These are phyloP conservation scores for Neelides sp. DNA, from an alignment of 1,140 invertebrate genomes.

Conservation along the genomic window DNA sequence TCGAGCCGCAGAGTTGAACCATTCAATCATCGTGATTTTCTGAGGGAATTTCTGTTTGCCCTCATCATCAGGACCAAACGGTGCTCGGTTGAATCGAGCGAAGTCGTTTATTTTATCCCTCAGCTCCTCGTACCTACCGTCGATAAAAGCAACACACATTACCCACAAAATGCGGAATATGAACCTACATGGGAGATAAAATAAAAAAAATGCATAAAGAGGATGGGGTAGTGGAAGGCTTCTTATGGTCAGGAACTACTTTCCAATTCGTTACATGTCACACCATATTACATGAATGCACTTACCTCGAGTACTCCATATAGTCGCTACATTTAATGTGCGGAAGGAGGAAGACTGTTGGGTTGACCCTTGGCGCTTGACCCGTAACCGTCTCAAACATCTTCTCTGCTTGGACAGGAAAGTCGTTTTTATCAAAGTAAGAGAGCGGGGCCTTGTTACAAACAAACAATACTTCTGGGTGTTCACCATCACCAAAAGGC, in stretches of 20 bases:
- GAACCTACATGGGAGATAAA: no score
- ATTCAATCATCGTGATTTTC: conserved; percentile 17
- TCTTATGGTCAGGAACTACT: no score
- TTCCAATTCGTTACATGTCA: no score
- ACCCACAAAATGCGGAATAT: no score
- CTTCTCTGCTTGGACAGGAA: conserved; percentile 5
- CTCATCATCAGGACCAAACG: conserved; percentile 3
- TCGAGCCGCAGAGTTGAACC: conserved; percentile 6
- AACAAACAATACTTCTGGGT: conserved; percentile 20
- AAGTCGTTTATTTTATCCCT: conserved; percentile 14
- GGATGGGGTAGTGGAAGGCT: no score
- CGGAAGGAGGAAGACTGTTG: conserved; percentile 15
- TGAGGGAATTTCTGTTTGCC: conserved; percentile 8
- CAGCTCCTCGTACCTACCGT: conserved; percentile 15
- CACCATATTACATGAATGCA: not conserved
- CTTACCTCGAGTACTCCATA: not conserved
- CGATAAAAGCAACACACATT: no score
- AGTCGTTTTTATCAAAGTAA: conserved; percentile 10
- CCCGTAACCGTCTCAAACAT: conserved; percentile 13
- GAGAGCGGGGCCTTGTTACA: conserved; percentile 21
- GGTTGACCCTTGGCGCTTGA: conserved; percentile 11
- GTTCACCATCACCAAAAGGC: conserved; percentile 17
- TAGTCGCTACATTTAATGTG: conserved; percentile 11
- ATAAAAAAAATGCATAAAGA: no score
- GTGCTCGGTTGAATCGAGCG: conserved; percentile 15